Evolutionary conservation across 2,888 invertebrate species (phyloP).

Genomic region (Nebria salina): DNA sequence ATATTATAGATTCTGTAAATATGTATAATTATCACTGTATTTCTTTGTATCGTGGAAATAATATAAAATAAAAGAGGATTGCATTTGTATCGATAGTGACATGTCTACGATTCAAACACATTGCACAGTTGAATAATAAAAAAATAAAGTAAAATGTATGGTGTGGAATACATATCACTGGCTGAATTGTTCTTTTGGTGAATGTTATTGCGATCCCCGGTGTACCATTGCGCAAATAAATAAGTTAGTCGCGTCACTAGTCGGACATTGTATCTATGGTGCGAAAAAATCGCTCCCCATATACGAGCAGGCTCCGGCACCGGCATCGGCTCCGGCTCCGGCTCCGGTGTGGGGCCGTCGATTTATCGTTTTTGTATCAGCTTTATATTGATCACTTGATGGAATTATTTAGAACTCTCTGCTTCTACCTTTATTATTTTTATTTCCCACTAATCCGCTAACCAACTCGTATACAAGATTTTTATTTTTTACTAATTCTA

Average conservation of each 20-base stretch:
- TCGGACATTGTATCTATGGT: constrained; percentile 2
- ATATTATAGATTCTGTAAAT: no score
- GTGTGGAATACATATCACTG: constrained; percentile 16
- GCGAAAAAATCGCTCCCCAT: neutral
- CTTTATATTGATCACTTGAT: constrained; percentile 24
- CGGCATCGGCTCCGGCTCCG: no score
- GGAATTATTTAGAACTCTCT: constrained; percentile 21
- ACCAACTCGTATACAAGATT: no score
- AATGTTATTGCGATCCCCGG: constrained; percentile 25
- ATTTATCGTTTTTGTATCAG: constrained; percentile 11
- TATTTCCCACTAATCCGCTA: no score
- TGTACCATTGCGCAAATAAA: constrained; percentile 19
- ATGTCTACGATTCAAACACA: neutral
- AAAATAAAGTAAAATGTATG: constrained; percentile 13
- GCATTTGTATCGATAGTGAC: neutral
- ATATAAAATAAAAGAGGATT: neutral
- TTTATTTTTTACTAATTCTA: no score
- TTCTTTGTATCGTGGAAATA: neutral
- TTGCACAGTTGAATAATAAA: neutral
- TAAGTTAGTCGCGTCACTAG: constrained; percentile 30
- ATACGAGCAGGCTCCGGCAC: no score
- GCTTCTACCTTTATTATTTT: neutral
- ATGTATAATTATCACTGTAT: no score
- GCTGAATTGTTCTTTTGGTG: constrained; percentile 16
- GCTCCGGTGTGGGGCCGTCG: neutral